Conservation (phyloP, 2,113 vertebrate species). For the Gorsachius goisagi region DNA sequence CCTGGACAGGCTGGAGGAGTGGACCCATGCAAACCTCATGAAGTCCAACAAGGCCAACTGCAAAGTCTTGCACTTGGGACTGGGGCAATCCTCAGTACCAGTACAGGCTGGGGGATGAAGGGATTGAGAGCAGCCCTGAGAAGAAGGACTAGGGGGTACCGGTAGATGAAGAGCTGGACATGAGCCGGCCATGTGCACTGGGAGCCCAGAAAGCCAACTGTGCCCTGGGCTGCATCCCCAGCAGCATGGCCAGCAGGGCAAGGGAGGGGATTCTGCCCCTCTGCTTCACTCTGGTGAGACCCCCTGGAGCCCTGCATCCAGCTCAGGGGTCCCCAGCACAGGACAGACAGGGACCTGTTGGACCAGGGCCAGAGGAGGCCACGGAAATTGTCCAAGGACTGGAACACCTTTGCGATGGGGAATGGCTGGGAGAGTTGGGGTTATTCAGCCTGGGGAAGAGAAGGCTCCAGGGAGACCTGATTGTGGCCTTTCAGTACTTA, state of each 20-base stretch:
- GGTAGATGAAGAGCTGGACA: neutral
- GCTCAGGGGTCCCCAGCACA: neutral
- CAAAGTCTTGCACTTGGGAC: neutral
- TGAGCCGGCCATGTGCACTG: accelerated
- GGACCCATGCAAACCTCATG: neutral
- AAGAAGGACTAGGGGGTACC: neutral
- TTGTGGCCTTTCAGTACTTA: accelerated
- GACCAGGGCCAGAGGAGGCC: neutral
- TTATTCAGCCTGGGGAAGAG: neutral
- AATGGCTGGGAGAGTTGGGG: neutral
- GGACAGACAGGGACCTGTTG: neutral
- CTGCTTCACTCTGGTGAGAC: accelerated
- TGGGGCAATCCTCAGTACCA: accelerated
- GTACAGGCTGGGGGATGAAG: no score
- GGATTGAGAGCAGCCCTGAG: neutral
- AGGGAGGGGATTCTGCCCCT: neutral
- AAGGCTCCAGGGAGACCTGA: accelerated
- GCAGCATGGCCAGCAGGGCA: accelerated
- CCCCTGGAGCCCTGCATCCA: neutral
- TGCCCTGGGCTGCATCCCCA: neutral
- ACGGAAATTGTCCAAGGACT: accelerated
- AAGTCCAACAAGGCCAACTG: neutral
- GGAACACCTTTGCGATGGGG: neutral
- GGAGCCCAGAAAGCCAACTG: neutral
- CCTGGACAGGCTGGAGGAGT: neutral